These are phyloP conservation scores for Timema cristinae DNA, from an alignment of 2,888 invertebrate genomes.

Conservation along the genomic window DNA sequence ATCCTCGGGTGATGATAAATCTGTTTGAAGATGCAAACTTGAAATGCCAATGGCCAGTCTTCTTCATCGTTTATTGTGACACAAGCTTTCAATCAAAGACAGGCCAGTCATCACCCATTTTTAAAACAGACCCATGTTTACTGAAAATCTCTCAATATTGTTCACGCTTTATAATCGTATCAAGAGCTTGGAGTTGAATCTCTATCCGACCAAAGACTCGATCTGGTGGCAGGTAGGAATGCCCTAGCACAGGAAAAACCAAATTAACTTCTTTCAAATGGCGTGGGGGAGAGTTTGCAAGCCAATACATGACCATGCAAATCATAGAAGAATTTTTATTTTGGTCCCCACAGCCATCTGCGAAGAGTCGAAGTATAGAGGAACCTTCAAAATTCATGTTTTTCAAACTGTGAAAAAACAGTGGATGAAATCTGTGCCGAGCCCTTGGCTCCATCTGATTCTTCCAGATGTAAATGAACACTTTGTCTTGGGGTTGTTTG, in stretches of 20 bases:
- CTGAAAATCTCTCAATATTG: not conserved
- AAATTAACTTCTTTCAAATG: not conserved
- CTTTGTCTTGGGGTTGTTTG: too few relatives aligned
- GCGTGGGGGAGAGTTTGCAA: not conserved
- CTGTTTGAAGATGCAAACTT: too few relatives aligned
- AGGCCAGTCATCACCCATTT: too few relatives aligned
- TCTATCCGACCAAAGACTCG: not conserved
- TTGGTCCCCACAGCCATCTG: not conserved
- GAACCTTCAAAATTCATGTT: not conserved
- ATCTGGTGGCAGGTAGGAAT: not conserved
- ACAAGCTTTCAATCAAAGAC: too few relatives aligned
- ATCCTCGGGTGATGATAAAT: too few relatives aligned
- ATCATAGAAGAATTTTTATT: conserved; percentile 5
- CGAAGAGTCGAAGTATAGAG: not conserved
- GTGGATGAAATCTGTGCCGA: too few relatives aligned
- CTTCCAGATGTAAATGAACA: too few relatives aligned
- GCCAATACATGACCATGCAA: not conserved
- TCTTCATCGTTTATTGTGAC: too few relatives aligned
- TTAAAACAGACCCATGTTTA: too few relatives aligned
- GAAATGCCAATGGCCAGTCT: too few relatives aligned
- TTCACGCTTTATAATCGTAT: not conserved
- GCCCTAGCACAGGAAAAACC: not conserved
- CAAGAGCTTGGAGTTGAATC: not conserved
- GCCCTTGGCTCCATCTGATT: too few relatives aligned
- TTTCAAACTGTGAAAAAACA: too few relatives aligned